These are phyloP conservation scores for Adoxophyes honmai DNA, from an alignment of 1,140 invertebrate genomes.

Conservation along the genomic window DNA sequence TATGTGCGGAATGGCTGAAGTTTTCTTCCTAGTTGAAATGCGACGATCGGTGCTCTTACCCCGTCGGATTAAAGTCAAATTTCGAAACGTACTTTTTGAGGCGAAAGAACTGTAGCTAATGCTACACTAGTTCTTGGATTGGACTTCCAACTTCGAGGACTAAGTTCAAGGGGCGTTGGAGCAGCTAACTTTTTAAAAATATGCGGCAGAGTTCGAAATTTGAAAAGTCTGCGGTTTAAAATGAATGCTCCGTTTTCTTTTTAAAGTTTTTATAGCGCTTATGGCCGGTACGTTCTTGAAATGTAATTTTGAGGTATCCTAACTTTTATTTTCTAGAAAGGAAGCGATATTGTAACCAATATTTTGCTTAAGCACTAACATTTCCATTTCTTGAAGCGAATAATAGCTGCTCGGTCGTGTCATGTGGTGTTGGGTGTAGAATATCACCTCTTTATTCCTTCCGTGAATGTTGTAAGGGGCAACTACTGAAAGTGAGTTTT, in stretches of 20 bases:
- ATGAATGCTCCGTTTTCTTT: background rate
- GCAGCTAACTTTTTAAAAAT: constrained; percentile 3
- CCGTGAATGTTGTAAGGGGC: too few relatives aligned
- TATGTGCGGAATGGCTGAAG: constrained; percentile 5
- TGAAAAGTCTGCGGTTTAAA: constrained; percentile 12
- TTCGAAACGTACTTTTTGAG: background rate
- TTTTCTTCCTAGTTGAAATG: background rate
- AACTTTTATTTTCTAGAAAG: too few relatives aligned
- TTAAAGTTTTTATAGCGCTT: background rate
- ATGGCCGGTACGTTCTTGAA: background rate
- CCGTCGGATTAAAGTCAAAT: constrained; percentile 2
- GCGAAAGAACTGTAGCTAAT: constrained; percentile 1
- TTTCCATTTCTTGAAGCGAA: too few relatives aligned
- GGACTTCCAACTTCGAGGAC: constrained; percentile 7
- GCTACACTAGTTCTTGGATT: constrained; percentile 9
- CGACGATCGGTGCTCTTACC: background rate
- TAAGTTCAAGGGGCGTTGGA: constrained; percentile 1
- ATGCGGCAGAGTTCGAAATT: constrained; percentile 6
- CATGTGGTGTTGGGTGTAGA: too few relatives aligned
- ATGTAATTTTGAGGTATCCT: too few relatives aligned
- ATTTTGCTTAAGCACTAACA: too few relatives aligned
- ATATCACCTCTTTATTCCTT: too few relatives aligned
- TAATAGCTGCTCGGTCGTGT: too few relatives aligned
- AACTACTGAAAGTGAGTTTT: too few relatives aligned
- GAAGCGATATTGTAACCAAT: too few relatives aligned